A percentile compares a stretch with the other conserved stretches of the same genome.
Conservation (phyloP, 1,140 invertebrate species). For the Calephelis virginiensis region DNA sequence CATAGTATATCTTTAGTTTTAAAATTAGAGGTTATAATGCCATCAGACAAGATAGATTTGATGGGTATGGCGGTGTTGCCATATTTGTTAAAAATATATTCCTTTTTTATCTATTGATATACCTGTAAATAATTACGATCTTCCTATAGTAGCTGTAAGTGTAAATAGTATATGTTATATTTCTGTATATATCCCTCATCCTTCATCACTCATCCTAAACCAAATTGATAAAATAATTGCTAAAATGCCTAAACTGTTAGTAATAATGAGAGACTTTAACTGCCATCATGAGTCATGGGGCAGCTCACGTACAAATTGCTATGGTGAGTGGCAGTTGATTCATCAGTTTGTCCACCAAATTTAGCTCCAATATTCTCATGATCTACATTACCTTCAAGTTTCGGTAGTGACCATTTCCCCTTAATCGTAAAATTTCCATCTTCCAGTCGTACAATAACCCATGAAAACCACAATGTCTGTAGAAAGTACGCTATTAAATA, state of each 20-base stretch:
- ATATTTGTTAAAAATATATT: not conserved
- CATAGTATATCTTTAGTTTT: not conserved
- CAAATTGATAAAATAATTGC: not conserved
- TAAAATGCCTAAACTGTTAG: not conserved
- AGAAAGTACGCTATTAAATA: too few species aligned
- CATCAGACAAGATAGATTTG: not conserved
- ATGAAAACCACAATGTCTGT: not conserved
- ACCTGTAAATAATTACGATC: not conserved
- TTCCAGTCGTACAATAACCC: not conserved
- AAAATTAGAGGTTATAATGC: not conserved
- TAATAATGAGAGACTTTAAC: not conserved
- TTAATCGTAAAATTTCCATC: not conserved
- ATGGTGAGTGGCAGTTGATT: too few species aligned
- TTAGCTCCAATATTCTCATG: not conserved
- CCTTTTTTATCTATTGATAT: not conserved
- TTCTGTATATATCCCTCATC: conserved; percentile 4
- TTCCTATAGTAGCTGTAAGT: conserved; percentile 5
- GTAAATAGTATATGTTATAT: conserved; percentile 2
- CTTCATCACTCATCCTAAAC: not conserved
- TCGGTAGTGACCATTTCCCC: too few species aligned
- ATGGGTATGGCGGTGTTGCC: conserved; percentile 4
- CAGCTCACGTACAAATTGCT: not conserved
- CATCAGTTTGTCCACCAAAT: too few species aligned
- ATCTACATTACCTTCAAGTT: too few species aligned
- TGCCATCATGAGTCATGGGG: not conserved